Evolutionary conservation across 2,113 vertebrate species (phyloP).

Genomic region (Cyanoliseus patagonus): DNA sequence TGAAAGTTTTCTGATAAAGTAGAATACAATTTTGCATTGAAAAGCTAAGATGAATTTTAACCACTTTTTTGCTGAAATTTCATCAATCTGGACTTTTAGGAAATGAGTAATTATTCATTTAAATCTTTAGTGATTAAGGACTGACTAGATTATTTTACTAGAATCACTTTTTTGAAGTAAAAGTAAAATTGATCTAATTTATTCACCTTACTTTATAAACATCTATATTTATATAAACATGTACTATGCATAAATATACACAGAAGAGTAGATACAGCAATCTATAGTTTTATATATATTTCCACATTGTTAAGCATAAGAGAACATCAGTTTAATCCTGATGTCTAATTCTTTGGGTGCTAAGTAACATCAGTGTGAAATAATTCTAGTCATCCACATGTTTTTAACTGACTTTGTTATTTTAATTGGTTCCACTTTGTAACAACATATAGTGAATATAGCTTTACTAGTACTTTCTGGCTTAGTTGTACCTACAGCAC

Average conservation of each 20-base stretch:
- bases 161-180: not conserved
- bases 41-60: constrained; percentile 71
- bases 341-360: not conserved
- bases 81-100: constrained; percentile 55
- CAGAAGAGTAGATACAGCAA: not conserved
- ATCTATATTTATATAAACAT: not conserved
- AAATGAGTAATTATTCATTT: not conserved
- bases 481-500: not conserved
- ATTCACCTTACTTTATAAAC: not conserved
- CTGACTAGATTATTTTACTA: not conserved
- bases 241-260: not conserved
- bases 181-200: not conserved
- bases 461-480: not conserved
- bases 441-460: not conserved
- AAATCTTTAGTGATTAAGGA: not conserved
- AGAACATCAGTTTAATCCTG: not conserved
- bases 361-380: not conserved
- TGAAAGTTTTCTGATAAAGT: constrained; percentile 75
- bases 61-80: constrained; percentile 55
- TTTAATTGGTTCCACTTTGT: not conserved
- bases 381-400: not conserved
- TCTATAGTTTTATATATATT: not conserved
- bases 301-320: not conserved
- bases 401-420: not conserved
- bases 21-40: constrained; percentile 71